Conservation (phyloP, 2,113 vertebrate species). For the Centrocercus urophasianus region DNA sequence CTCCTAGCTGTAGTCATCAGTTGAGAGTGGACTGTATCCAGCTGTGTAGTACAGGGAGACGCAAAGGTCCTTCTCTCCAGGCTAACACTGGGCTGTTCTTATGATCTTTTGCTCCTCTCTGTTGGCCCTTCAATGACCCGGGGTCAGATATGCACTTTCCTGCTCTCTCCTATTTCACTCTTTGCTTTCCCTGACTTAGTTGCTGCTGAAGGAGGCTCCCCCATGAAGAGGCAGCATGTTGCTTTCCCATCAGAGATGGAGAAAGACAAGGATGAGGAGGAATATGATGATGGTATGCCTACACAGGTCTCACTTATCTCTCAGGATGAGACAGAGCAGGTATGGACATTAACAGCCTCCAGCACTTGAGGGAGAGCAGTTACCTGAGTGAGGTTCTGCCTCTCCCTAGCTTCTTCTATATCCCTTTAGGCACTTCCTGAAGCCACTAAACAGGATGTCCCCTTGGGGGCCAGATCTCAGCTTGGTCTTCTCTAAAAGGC, state of each 20-base stretch:
- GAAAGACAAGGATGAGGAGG: slow-evolving; percentile 69
- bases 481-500: not conserved
- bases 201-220: slow-evolving; percentile 57
- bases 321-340: slow-evolving; percentile 80
- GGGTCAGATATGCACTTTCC: not conserved
- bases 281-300: slow-evolving; percentile 23
- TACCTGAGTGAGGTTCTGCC: not conserved
- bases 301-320: slow-evolving; percentile 76
- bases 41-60: not conserved
- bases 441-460: not conserved
- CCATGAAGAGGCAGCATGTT: slow-evolving; percentile 58
- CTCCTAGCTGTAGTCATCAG: not conserved
- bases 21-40: not conserved
- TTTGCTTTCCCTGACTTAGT: slow-evolving; percentile 58
- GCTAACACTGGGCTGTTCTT: not conserved
- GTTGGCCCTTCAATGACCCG: not conserved
- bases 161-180: not conserved
- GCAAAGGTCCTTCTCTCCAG: not conserved
- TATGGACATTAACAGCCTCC: slow-evolving; percentile 1
- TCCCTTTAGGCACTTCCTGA: not conserved
- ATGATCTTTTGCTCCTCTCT: not conserved
- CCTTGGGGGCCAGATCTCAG: not conserved
- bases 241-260: slow-evolving; percentile 75
- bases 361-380: not conserved
- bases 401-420: not conserved